Percentiles rank a stretch among this genome's conserved stretches.
phyloP scores from a whole-genome alignment of 2,888 invertebrate genomes.

The Archaeoteleia sp. region DNA sequence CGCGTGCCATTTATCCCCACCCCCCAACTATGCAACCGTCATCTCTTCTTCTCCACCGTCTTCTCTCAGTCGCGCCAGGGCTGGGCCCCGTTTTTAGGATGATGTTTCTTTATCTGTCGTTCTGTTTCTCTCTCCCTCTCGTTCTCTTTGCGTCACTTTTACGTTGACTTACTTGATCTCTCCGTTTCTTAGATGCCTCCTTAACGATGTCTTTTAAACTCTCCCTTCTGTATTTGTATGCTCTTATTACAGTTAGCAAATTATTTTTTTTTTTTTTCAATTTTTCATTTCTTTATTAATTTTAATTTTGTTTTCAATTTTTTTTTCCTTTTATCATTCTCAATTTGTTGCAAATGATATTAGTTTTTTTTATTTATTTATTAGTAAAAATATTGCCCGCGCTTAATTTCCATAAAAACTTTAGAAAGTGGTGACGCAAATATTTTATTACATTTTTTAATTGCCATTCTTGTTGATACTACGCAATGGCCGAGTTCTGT shows the following conservation, averaged over 20 bases:
- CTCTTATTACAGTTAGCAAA: no score
- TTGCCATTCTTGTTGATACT: conserved; percentile 11
- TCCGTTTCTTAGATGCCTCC: conserved; percentile 4
- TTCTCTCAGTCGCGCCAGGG: conserved; percentile 23
- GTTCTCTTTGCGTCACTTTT: conserved; percentile 37
- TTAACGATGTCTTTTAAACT: conserved; percentile 1
- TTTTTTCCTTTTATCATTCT: no score
- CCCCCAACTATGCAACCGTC: conserved; percentile 32
- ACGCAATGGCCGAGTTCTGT: conserved; percentile 41
- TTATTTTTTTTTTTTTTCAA: no score
- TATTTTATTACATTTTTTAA: neutral
- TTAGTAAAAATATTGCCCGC: no score
- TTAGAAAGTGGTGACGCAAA: conserved; percentile 35
- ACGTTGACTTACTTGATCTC: conserved; percentile 26
- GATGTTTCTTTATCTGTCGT: conserved; percentile 29
- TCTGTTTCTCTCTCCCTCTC: conserved; percentile 34
- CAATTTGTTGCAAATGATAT: no score
- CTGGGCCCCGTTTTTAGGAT: conserved; percentile 30
- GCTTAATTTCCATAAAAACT: neutral
- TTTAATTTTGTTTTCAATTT: no score
- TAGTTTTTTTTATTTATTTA: no score
- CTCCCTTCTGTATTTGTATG: no score
- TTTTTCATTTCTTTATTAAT: no score
- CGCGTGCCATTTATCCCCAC: conserved; percentile 71
- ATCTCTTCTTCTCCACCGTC: conserved; percentile 27